A percentile compares a stretch with the other conserved stretches of the same genome.
phyloP scores from a whole-genome alignment of 2,888 invertebrate genomes.

The Drosophila testacea region DNA sequence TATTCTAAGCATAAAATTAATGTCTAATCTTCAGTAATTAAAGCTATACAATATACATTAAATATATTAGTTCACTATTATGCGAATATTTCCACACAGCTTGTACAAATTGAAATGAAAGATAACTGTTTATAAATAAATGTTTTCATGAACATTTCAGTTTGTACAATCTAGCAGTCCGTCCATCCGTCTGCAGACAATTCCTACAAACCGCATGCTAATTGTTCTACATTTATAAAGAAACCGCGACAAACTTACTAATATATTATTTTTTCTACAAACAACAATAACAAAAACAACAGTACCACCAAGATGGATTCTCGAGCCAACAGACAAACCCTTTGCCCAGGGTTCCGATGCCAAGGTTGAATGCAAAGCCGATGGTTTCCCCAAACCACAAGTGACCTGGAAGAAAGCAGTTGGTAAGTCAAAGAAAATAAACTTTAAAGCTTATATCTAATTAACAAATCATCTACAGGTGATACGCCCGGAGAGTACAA shows the following conservation, averaged over 20 bases:
- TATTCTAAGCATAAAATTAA: constrained; percentile 38
- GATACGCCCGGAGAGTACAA: constrained; percentile 97
- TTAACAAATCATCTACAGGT: constrained; percentile 86
- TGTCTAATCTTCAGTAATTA: not conserved
- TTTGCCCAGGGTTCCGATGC: constrained; percentile 97
- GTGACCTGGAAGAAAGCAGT: constrained; percentile 98
- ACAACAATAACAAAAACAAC: constrained; percentile 54
- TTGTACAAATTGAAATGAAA: constrained; percentile 54
- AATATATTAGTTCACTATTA: not conserved
- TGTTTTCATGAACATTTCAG: constrained; percentile 54
- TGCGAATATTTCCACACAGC: constrained; percentile 45
- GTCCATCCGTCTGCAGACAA: constrained; percentile 68
- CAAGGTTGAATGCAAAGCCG: constrained; percentile 97
- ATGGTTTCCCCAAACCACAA: constrained; percentile 97
- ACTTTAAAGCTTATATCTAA: not conserved
- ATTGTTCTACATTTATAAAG: constrained; percentile 11
- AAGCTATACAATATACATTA: not conserved
- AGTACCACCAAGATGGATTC: constrained; percentile 98
- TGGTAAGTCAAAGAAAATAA: constrained; percentile 87
- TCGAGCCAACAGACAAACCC: constrained; percentile 97
- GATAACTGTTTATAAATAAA: not conserved
- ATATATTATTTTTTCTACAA: constrained; percentile 61
- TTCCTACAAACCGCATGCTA: constrained; percentile 75
- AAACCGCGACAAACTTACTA: constrained; percentile 48
- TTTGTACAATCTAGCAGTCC: constrained; percentile 59